phyloP scores from a whole-genome alignment of 2,888 invertebrate genomes.

The Torymus aiolomorphi region DNA sequence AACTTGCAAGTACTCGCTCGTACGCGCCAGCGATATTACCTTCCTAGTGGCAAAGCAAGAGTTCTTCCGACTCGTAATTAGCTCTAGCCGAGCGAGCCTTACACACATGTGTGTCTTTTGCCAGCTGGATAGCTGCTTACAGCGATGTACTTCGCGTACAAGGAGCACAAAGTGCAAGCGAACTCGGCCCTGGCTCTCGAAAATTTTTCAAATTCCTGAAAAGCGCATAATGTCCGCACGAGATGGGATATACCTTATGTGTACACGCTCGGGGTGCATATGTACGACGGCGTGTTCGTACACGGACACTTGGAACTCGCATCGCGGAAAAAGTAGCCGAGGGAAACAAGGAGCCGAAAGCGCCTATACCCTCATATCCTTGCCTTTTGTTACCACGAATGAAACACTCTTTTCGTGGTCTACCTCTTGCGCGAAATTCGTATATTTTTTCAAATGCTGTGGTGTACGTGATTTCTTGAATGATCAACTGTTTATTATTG shows the following conservation, averaged over 20 bases:
- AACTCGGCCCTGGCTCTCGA: slow-evolving; percentile 52
- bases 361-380: too few species aligned
- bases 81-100: not conserved
- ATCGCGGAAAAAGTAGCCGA: too few species aligned
- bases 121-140: not conserved
- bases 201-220: slow-evolving; percentile 59
- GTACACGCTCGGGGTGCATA: not conserved
- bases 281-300: slow-evolving; percentile 62
- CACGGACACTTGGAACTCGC: slow-evolving; percentile 65
- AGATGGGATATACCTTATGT: not conserved
- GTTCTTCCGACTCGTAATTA: slow-evolving; percentile 40
- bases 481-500: too few species aligned
- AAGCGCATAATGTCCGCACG: slow-evolving; percentile 46
- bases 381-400: too few species aligned
- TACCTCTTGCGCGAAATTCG: too few species aligned
- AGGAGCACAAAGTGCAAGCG: not conserved
- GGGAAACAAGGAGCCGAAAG: too few species aligned
- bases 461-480: too few species aligned
- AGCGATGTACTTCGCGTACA: slow-evolving; percentile 11
- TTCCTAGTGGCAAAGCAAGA: not conserved
- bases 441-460: too few species aligned
- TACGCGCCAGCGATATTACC: slow-evolving; percentile 7
- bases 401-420: too few species aligned
- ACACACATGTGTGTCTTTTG: slow-evolving; percentile 42
- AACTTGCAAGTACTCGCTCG: too few species aligned